These are phyloP conservation scores for Andrena flavipes DNA, from an alignment of 2,888 invertebrate species.

Conservation along the genomic window DNA sequence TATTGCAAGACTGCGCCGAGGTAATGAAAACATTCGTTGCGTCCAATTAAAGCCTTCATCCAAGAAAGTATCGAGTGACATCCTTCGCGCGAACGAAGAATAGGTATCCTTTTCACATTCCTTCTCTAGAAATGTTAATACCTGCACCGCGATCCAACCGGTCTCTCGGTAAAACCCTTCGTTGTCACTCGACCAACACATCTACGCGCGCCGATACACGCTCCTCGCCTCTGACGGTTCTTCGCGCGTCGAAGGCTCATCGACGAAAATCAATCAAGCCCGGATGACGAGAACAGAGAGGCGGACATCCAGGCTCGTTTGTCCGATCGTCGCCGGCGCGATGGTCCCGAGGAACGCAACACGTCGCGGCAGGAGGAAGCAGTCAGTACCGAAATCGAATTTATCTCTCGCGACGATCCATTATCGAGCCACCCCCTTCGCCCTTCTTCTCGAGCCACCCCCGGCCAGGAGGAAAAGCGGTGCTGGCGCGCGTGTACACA, in stretches of 20 bases:
- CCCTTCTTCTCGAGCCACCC: constrained; percentile 48
- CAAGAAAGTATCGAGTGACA: too few species aligned
- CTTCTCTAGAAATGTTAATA: too few species aligned
- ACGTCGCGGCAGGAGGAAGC: constrained; percentile 23
- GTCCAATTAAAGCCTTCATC: too few species aligned
- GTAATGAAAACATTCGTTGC: not conserved
- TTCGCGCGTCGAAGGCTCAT: constrained; percentile 4
- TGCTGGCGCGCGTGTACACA: constrained; percentile 67
- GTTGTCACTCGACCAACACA: not conserved
- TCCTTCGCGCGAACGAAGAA: too few species aligned
- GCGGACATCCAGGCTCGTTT: constrained; percentile 47
- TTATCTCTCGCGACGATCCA: constrained; percentile 78
- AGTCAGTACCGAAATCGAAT: constrained; percentile 75
- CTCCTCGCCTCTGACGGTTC: not conserved
- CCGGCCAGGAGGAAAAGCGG: constrained; percentile 39
- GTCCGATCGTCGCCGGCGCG: constrained; percentile 36
- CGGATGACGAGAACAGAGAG: constrained; percentile 29
- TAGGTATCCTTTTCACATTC: too few species aligned
- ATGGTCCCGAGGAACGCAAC: constrained; percentile 28
- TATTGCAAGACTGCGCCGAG: not conserved
- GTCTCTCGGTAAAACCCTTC: not conserved
- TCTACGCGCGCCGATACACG: not conserved
- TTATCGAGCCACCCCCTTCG: constrained; percentile 73
- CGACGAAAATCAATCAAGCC: constrained; percentile 36
- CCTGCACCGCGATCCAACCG: too few species aligned